Evolutionary conservation across 2,888 invertebrate species (phyloP).

Genomic region (Pheosia tremula): DNA sequence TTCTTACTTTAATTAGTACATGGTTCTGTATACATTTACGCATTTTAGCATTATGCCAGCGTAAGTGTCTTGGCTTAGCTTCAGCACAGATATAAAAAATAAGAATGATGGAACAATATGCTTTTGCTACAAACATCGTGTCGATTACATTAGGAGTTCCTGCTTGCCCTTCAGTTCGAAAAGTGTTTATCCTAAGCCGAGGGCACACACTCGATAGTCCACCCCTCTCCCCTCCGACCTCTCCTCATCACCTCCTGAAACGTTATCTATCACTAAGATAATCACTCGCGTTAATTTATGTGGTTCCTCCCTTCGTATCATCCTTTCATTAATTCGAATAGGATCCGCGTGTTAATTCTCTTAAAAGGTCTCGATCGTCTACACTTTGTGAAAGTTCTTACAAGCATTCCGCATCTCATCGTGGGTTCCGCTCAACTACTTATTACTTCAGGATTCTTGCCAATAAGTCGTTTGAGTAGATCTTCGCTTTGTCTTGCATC

Average conservation of each 20-base stretch:
- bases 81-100: too few relatives aligned
- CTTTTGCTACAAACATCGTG: too few relatives aligned
- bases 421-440: slow-evolving; percentile 33
- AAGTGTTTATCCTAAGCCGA: background rate
- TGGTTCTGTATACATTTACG: too few relatives aligned
- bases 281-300: slow-evolving; percentile 57
- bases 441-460: slow-evolving; percentile 35
- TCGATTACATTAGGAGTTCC: background rate
- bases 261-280: slow-evolving; percentile 55
- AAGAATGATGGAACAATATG: too few relatives aligned
- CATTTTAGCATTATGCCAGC: too few relatives aligned
- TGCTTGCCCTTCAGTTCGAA: background rate
- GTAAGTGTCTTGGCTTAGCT: too few relatives aligned
- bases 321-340: slow-evolving; percentile 55
- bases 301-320: slow-evolving; percentile 49
- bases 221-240: slow-evolving; percentile 10
- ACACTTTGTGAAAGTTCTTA: slow-evolving; percentile 38
- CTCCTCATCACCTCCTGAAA: slow-evolving; percentile 22
- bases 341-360: slow-evolving; percentile 57
- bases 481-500: slow-evolving; percentile 26
- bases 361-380: slow-evolving; percentile 54
- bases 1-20: too few relatives aligned
- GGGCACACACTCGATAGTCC: slow-evolving; percentile 2
- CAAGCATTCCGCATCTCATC: slow-evolving; percentile 42
- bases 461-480: slow-evolving; percentile 30